These are phyloP conservation scores for Nephrotoma guestfalica DNA, from an alignment of 2,888 invertebrate species.

Conservation along the genomic window DNA sequence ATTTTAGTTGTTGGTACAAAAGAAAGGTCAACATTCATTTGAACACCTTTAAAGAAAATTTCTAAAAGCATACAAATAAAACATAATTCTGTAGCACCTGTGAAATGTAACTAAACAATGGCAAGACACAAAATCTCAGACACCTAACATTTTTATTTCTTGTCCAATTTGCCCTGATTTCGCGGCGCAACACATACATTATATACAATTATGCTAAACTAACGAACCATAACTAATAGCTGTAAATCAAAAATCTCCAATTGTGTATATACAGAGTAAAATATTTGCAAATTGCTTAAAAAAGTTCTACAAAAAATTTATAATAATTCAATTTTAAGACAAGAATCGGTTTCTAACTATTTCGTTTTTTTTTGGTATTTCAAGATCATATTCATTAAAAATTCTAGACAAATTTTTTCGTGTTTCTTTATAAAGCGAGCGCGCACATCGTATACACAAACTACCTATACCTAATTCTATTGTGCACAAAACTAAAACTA, in stretches of 20 bases:
- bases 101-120: background rate
- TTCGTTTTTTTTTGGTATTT: background rate
- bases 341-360: background rate
- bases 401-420: background rate
- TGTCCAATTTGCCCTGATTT: background rate
- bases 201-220: background rate
- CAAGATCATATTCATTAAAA: background rate
- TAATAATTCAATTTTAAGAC: background rate
- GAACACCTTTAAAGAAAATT: background rate
- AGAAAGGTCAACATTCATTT: background rate
- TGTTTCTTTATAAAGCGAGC: background rate
- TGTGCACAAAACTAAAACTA: background rate
- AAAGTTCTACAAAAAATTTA: background rate
- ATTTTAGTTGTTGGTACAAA: background rate
- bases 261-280: background rate
- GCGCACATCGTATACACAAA: background rate
- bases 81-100: background rate
- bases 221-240: background rate
- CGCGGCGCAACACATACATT: background rate
- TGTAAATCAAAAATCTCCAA: background rate
- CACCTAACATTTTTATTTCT: background rate
- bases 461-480: background rate
- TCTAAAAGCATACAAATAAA: background rate
- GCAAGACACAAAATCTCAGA: background rate
- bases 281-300: background rate